phyloP scores from a whole-genome alignment of 2,888 invertebrate genomes.

The Aricia artaxerxes region DNA sequence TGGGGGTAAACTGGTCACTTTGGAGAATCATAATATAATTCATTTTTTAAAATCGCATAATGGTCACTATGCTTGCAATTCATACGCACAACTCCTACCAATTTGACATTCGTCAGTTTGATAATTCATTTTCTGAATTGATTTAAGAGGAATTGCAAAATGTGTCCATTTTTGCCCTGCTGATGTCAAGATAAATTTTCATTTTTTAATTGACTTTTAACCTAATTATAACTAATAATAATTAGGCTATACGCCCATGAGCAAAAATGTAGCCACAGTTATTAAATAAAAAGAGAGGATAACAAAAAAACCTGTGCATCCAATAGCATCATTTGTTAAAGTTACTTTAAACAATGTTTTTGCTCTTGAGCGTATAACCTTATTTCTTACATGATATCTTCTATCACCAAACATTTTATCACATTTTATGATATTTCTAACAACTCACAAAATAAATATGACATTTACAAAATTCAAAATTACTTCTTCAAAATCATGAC shows the following conservation, averaged over 20 bases:
- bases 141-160: too few relatives aligned
- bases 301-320: background rate
- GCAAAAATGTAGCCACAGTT: background rate
- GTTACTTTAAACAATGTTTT: background rate
- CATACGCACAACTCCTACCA: too few relatives aligned
- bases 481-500: background rate
- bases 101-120: too few relatives aligned
- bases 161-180: too few relatives aligned
- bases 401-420: slow-evolving; percentile 1
- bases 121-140: too few relatives aligned
- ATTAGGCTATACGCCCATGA: background rate
- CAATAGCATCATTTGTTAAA: background rate
- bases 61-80: too few relatives aligned
- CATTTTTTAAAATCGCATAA: too few relatives aligned
- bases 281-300: background rate
- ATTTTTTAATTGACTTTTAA: too few relatives aligned
- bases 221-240: slow-evolving; percentile 19
- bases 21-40: too few relatives aligned
- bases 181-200: too few relatives aligned
- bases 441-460: slow-evolving; percentile 14
- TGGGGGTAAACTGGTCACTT: too few relatives aligned
- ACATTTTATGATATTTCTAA: slow-evolving; percentile 22
- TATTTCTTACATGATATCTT: background rate
- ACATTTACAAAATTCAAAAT: slow-evolving; percentile 9
- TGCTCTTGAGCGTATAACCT: background rate